A percentile compares a stretch with the other conserved stretches of the same genome.
Evolutionary conservation across 2,797 vertebrate genomes (phyloP).

Genomic region (Takifugu rubripes): DNA sequence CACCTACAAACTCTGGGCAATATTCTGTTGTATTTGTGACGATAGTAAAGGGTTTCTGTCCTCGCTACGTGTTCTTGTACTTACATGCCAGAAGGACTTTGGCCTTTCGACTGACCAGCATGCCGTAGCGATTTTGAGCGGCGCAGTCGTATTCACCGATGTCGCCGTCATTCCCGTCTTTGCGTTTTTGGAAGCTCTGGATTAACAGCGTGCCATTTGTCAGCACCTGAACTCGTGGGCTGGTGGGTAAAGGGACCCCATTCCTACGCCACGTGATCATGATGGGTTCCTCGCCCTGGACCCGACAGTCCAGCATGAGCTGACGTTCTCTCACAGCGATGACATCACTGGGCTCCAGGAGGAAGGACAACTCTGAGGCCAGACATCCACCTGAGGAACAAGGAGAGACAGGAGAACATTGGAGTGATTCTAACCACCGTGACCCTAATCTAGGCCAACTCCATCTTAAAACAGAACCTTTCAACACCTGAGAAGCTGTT

Average conservation of each 20-base stretch:
- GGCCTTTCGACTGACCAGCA: conserved; percentile 77
- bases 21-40: too few species aligned
- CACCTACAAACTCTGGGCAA: too few species aligned
- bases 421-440: background rate
- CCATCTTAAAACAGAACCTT: too few species aligned
- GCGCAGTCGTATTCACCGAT: conserved; percentile 74
- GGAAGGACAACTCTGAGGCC: conserved; percentile 74
- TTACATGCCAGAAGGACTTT: conserved; percentile 75
- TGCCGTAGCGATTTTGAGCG: conserved; percentile 70
- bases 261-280: conserved; percentile 73
- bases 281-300: conserved; percentile 71
- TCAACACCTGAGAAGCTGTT: too few species aligned
- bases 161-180: conserved; percentile 47
- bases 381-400: conserved; percentile 51
- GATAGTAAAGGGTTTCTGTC: too few species aligned
- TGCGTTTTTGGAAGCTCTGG: conserved; percentile 64
- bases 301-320: conserved; percentile 71
- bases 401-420: background rate
- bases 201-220: conserved; percentile 72
- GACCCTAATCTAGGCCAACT: too few species aligned
- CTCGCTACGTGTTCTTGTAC: conserved; percentile 27
- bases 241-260: conserved; percentile 41
- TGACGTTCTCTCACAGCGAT: conserved; percentile 70
- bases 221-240: conserved; percentile 53
- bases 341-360: conserved; percentile 70